phyloP scores from a whole-genome alignment of 35 echinoderm and acorn worm genomes.

The Acanthaster planci region DNA sequence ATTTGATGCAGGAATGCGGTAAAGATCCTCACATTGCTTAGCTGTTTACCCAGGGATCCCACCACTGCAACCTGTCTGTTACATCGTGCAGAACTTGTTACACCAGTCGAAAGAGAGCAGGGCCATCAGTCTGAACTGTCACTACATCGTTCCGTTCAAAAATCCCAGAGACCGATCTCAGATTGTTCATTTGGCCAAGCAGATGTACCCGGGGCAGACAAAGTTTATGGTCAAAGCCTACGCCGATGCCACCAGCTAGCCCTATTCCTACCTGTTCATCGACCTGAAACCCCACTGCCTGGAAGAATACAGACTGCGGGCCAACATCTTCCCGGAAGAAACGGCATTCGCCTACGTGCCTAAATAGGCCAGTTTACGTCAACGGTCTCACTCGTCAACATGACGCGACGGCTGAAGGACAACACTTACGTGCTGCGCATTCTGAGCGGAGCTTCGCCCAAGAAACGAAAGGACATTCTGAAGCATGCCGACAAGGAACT shows the following conservation, averaged over 20 bases:
- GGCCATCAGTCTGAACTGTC: slow-evolving; percentile 72
- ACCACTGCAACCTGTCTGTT: slow-evolving; percentile 65
- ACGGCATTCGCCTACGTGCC: slow-evolving; percentile 14
- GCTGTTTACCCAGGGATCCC: slow-evolving; percentile 63
- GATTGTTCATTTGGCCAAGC: slow-evolving; percentile 54
- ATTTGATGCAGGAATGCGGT: slow-evolving; percentile 66
- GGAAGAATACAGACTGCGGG: slow-evolving; percentile 34
- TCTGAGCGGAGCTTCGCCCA: slow-evolving; percentile 39
- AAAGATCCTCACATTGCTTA: slow-evolving; percentile 48
- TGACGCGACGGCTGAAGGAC: slow-evolving; percentile 51
- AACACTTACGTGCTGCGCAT: slow-evolving; percentile 48
- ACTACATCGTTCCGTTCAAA: slow-evolving; percentile 67
- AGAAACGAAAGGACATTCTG: slow-evolving; percentile 52
- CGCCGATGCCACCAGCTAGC: slow-evolving; percentile 34
- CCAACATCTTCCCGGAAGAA: slow-evolving; percentile 45
- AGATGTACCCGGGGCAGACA: slow-evolving; percentile 52
- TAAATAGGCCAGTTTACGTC: neutral
- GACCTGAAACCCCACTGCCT: slow-evolving; percentile 46
- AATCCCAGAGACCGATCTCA: slow-evolving; percentile 55
- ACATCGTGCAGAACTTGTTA: slow-evolving; percentile 69
- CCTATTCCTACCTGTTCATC: slow-evolving; percentile 51
- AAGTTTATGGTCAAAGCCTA: slow-evolving; percentile 46
- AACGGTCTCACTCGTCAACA: slow-evolving; percentile 21
- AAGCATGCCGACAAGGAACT: slow-evolving; percentile 38
- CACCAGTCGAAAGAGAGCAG: slow-evolving; percentile 64